phyloP scores from a whole-genome alignment of 2,888 invertebrate species.

The Dicyrtoma fusca region DNA sequence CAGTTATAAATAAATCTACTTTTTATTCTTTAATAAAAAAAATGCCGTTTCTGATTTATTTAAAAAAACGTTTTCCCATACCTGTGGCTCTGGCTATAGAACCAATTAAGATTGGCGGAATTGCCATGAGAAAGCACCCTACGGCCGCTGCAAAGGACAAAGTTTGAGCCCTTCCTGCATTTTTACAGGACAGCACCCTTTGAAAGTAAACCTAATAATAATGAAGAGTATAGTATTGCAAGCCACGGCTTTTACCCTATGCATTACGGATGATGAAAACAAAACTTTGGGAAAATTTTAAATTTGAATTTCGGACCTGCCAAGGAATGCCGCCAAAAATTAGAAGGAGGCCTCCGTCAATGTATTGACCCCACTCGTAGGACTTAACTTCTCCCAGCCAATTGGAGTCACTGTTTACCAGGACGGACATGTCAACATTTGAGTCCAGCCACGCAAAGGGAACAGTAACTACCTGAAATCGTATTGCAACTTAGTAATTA shows the following conservation, averaged over 20 bases:
- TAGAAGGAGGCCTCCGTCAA: slow-evolving; percentile 66
- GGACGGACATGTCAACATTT: slow-evolving; percentile 69
- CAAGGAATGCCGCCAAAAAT: slow-evolving; percentile 72
- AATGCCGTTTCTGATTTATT: no score
- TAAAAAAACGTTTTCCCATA: no score
- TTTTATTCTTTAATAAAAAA: no score
- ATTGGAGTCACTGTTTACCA: slow-evolving; percentile 60
- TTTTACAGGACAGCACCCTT: slow-evolving; percentile 69
- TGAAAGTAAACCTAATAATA: slow-evolving; percentile 69
- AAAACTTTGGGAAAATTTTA: no score
- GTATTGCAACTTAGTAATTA: no score
- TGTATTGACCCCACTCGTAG: slow-evolving; percentile 63
- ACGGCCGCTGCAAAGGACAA: slow-evolving; percentile 69
- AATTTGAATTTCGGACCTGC: slow-evolving; percentile 63
- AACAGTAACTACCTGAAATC: slow-evolving; percentile 66
- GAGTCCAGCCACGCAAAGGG: slow-evolving; percentile 67
- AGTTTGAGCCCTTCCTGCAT: slow-evolving; percentile 66
- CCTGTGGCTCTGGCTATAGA: slow-evolving; percentile 67
- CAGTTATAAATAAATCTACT: no score
- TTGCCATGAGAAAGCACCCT: slow-evolving; percentile 68
- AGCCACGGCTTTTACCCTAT: no score
- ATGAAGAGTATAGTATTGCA: no score
- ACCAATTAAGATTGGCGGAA: slow-evolving; percentile 70
- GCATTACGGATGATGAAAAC: no score
- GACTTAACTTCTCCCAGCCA: slow-evolving; percentile 65